Evolutionary conservation across 2,113 vertebrate genomes (phyloP), one percentile per base, ranked within the genome.

Genomic region (Talpa occidentalis): DNA sequence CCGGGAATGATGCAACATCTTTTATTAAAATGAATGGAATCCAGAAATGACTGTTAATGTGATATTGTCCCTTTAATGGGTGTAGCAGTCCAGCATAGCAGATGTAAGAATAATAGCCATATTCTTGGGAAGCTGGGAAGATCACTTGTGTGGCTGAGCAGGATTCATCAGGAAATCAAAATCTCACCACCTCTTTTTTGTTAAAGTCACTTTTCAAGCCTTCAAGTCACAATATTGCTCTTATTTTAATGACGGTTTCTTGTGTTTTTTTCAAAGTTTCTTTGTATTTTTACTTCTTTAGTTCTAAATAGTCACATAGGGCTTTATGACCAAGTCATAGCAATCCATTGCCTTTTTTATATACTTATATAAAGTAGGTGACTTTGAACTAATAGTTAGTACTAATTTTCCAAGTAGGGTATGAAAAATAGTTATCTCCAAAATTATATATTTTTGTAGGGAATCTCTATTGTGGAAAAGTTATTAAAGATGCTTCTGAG

Each of bases 281-380:
- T 96, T 97, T 91, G 40, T 96, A 90, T 95, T 95, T 98, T 96
- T 79, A 24, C 32, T 90, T 95, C 67, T 97, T 97, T 96, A 81
- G 95, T 96, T 97, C 94, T 85, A 93, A 10, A 85, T 97, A 94
- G 90, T 97, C 89, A 95, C 88, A 90, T 96, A 94, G n/a, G 94
- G 60, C 26, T 94, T 87, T 79, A 60, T 82, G 15, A 64, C 15
- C 56, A 79, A 85, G 42, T 96, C 86, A 92, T 17, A 90, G 90
- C 90, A 96, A 54, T 80, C 42, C 54, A 54, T 95, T 91, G 67
- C 70, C 87, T 93, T 96, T 94, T 96, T 32, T 24, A 40, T 59
- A 26, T 64, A 28, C 54, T 60, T 79, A 69, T 83, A 88, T 74
- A 64, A 69, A 93, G 19, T 11, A 83, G 24, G 54, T 49, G 17